Evolutionary conservation across 2,888 invertebrate genomes (phyloP).

Genomic region (Lasius platythorax): DNA sequence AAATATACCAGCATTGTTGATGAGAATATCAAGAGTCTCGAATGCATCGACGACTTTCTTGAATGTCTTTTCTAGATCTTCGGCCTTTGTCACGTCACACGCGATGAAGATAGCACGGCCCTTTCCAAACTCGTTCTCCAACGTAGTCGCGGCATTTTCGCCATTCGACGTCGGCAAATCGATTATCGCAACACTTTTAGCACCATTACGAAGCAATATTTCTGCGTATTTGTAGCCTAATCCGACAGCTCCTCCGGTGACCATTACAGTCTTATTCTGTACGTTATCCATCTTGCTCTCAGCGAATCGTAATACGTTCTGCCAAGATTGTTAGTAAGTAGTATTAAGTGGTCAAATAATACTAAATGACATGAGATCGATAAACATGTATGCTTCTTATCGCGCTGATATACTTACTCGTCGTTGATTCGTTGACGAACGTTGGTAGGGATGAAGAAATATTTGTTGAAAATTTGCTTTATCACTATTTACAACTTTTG

Average conservation of each 20-base stretch:
- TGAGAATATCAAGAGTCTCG: slow-evolving; percentile 87
- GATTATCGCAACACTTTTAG: slow-evolving; percentile 82
- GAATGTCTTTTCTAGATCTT: slow-evolving; percentile 81
- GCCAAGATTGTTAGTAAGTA: not conserved
- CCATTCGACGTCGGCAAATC: slow-evolving; percentile 84
- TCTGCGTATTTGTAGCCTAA: slow-evolving; percentile 77
- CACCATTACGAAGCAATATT: slow-evolving; percentile 77
- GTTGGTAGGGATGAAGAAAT: not conserved
- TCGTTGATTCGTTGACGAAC: no score
- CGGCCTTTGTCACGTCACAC: slow-evolving; percentile 86
- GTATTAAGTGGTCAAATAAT: no score
- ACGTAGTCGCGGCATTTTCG: slow-evolving; percentile 83
- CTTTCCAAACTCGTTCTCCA: slow-evolving; percentile 86
- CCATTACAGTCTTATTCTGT: slow-evolving; percentile 69
- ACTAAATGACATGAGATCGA: no score
- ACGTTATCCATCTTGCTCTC: slow-evolving; percentile 66
- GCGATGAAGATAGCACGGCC: slow-evolving; percentile 86
- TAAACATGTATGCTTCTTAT: not conserved
- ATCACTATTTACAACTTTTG: no score
- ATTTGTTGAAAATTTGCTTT: no score
- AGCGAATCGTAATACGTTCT: not conserved
- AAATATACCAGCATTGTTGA: slow-evolving; percentile 82
- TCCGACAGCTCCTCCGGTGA: slow-evolving; percentile 80
- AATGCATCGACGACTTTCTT: slow-evolving; percentile 84
- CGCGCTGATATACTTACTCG: no score